Evolutionary conservation across 2,888 invertebrate species (phyloP), one percentile per base, ranked within the genome.

Genomic region (Pachymerium ferrugineum): DNA sequence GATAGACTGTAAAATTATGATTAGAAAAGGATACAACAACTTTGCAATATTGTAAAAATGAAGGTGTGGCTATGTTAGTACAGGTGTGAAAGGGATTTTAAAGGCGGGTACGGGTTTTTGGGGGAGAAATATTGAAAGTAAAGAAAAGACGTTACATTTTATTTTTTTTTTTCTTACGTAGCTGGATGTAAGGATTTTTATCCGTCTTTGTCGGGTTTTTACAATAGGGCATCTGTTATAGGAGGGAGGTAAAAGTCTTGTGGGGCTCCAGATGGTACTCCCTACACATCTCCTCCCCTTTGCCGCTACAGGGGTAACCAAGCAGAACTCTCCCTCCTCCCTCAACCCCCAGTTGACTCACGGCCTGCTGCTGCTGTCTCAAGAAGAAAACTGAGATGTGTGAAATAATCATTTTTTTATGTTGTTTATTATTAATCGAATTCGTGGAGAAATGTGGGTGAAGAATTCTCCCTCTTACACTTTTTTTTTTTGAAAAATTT

Each of bases 261-360:
- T 62, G 62, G 62, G 62, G 62, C 62, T 62, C 62, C 62, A 62
- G 62, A 62, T 62, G 62, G 62, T 62, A 62, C 28, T 62, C 62
- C 62, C 62, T 62, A 28, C 14, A 62, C 62, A 28, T 28, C 62
- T 25, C 62, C 62, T 62, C 62, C 62, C 62, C 62, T 62, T 62
- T n/a, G n/a, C n/a, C 62, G 25, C 62, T 62, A 28, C 62, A 62
- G 62, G 62, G 62, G 62, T 62, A 62, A 62, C 62, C 62, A 62
- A 62, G 62, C 62, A 62, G 62, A 62, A 62, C 62, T 28, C 62
- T 28, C 28, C 62, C 62, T 62, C 62, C 62, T 28, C 62, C 62
- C 62, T 62, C 47, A 10, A 62, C 25, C 62, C 62, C 62, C 62
- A 62, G 62, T 62, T 62, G 62, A 62, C 62, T 62, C 62, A 62